phyloP scores from a whole-genome alignment of 2,797 vertebrate species.

The Lagodon rhomboides region DNA sequence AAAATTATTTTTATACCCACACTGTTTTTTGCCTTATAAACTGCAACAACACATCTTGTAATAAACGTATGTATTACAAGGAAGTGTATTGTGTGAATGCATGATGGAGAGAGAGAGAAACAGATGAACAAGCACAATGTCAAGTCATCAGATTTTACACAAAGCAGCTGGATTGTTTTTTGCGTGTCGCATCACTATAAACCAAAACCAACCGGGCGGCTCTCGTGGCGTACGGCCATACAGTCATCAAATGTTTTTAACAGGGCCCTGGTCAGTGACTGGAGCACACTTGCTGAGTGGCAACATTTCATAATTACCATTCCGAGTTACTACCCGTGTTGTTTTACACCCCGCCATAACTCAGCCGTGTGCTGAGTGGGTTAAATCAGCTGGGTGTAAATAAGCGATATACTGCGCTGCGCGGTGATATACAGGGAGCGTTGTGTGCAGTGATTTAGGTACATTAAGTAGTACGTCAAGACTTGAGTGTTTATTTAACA shows the following conservation, averaged over 20 bases:
- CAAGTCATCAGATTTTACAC: conserved; percentile 40
- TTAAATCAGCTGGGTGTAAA: conserved; percentile 58
- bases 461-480: conserved; percentile 56
- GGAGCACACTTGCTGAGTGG: conserved; percentile 66
- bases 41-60: no score
- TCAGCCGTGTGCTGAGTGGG: conserved; percentile 66
- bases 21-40: background rate
- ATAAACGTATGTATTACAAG: conserved; percentile 1
- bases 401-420: conserved; percentile 42
- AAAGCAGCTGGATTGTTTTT: conserved; percentile 24
- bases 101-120: background rate
- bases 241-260: conserved; percentile 62
- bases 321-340: conserved; percentile 60
- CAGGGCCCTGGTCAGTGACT: conserved; percentile 58
- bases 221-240: conserved; percentile 16
- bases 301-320: conserved; percentile 71
- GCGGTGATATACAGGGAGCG: conserved; percentile 43
- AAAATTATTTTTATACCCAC: background rate
- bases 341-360: conserved; percentile 72
- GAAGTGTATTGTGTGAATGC: background rate
- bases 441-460: conserved; percentile 50
- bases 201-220: conserved; percentile 25
- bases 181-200: conserved; percentile 37
- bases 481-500: conserved; percentile 53
- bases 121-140: conserved; percentile 4